Conservation (phyloP, 2,797 vertebrate species). For the Anguilla marmorata region DNA sequence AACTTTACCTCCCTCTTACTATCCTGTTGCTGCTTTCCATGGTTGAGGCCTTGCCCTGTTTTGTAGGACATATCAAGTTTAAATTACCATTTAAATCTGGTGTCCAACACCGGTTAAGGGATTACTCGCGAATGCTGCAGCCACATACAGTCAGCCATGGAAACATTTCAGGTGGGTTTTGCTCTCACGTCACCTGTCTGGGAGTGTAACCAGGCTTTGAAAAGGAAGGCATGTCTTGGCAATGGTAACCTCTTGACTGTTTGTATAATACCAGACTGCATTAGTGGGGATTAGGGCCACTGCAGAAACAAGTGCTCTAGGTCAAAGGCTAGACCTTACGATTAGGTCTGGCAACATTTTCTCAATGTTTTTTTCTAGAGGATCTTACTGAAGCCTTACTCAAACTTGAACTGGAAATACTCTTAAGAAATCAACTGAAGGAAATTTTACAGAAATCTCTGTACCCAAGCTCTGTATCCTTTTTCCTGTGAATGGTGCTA, state of each 20-base stretch:
- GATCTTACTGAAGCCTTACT: no score
- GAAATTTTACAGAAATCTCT: no score
- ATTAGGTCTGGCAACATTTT: background rate
- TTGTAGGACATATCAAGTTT: background rate
- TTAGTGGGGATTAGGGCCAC: slow-evolving; percentile 9
- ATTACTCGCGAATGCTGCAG: background rate
- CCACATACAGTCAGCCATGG: background rate
- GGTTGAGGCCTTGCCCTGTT: background rate
- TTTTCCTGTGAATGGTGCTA: no score
- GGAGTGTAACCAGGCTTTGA: background rate
- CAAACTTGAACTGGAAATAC: no score
- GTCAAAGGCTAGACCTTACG: background rate
- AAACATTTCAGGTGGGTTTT: background rate
- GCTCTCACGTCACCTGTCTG: background rate
- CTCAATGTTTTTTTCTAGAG: background rate
- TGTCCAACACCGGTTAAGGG: background rate
- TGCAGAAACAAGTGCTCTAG: background rate
- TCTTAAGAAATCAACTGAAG: no score
- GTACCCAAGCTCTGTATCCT: background rate
- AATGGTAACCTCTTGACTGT: slow-evolving; percentile 13
- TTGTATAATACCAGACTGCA: slow-evolving; percentile 19
- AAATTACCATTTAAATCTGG: background rate
- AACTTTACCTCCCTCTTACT: no score
- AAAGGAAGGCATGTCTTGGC: background rate
- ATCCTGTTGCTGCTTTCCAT: background rate